Evolutionary conservation across 1,140 invertebrate species (phyloP).

Genomic region (Cyphomyrmex costatus): DNA sequence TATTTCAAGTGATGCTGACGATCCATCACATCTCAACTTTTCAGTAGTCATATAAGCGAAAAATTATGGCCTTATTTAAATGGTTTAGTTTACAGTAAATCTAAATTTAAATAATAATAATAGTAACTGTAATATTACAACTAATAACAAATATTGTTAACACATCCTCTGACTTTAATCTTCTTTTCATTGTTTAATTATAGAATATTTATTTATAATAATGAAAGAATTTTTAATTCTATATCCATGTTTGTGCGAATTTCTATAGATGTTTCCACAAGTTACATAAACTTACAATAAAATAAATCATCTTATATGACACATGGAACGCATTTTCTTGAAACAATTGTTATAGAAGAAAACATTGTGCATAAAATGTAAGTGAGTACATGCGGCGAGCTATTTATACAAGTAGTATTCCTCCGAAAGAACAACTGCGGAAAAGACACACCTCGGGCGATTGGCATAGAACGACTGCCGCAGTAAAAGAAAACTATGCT

Average conservation of each 20-base stretch:
- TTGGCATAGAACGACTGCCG: background rate
- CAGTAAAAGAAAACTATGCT: conserved; percentile 31
- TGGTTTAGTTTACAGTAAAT: background rate
- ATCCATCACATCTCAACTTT: conserved; percentile 37
- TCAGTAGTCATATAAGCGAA: conserved; percentile 17
- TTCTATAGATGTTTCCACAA: background rate
- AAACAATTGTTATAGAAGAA: background rate
- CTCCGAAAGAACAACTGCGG: background rate
- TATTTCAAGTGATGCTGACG: conserved; percentile 66
- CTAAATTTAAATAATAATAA: conserved; percentile 1
- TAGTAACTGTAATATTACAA: background rate
- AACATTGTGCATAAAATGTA: conserved; percentile 14
- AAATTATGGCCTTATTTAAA: conserved; percentile 3
- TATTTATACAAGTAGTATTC: conserved; percentile 4
- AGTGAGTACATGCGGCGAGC: background rate
- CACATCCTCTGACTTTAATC: background rate
- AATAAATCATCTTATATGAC: background rate
- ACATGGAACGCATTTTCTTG: background rate
- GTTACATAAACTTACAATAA: background rate
- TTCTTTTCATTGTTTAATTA: background rate
- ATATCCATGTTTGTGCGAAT: background rate
- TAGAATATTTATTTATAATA: background rate
- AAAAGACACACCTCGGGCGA: background rate
- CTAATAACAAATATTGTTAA: background rate
- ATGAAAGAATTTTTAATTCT: background rate